These are phyloP conservation scores for Carassius carassius DNA, from an alignment of 2,113 vertebrate species.

Conservation along the genomic window DNA sequence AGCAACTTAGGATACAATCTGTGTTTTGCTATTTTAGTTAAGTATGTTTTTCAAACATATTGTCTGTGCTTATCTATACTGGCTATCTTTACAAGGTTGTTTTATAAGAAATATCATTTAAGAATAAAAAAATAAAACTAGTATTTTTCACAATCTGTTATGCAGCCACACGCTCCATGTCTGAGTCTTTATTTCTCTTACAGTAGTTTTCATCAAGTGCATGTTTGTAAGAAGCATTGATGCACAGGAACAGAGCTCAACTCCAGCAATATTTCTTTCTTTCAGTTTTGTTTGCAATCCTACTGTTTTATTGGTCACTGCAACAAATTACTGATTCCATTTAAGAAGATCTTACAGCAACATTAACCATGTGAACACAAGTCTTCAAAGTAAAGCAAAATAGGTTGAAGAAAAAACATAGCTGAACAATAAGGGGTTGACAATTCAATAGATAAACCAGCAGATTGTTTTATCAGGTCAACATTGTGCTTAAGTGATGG, in stretches of 20 bases:
- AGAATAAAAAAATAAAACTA: constrained; percentile 17
- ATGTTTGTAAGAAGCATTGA: background rate
- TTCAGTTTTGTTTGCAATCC: background rate
- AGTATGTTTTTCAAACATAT: constrained; percentile 79
- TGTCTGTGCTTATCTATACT: constrained; percentile 75
- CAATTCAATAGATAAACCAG: background rate
- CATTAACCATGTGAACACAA: constrained; percentile 1
- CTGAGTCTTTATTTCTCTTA: background rate
- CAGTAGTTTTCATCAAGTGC: background rate
- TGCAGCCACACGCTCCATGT: background rate
- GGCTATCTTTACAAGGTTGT: constrained; percentile 66
- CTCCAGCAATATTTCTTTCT: background rate
- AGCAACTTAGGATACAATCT: constrained; percentile 46
- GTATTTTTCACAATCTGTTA: background rate
- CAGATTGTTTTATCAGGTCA: background rate
- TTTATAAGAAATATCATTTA: constrained; percentile 66
- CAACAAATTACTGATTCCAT: background rate
- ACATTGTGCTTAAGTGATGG: background rate
- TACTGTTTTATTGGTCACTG: background rate
- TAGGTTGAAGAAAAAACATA: background rate
- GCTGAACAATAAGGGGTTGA: background rate
- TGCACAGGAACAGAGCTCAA: background rate
- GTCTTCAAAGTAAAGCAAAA: background rate
- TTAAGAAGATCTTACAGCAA: background rate
- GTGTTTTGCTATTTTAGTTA: constrained; percentile 81